Base-by-base conservation (phyloP, 2,797 vertebrate species). In the Onychomys leucogaster region DNA sequence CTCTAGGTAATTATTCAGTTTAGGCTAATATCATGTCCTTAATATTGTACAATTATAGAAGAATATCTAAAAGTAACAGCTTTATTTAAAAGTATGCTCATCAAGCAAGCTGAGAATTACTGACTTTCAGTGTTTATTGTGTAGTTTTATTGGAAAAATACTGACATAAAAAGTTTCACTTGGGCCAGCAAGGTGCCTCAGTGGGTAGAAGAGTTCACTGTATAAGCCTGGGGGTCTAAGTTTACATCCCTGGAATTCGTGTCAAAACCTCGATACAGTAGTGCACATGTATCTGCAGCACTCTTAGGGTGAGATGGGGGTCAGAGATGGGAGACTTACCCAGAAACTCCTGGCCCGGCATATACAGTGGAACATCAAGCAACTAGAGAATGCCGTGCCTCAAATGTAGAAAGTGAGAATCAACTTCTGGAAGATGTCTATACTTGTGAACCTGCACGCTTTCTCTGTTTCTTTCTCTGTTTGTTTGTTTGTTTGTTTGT, bases 91-190 rank as follows among this genome's bases (percentile, higher is more conserved):
- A 61, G 29, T 63, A 83, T 41, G 19, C 5, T 92, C 63, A 59
- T 11, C 67, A 83, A 57, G 34, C 55, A 96, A 82, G 27, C 46
- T 88, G 41, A 94, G 29, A 87, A 90, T 86, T 77, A 61, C 2
- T 87, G n/a, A 61, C 63, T 84, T 93, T 81, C 94, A 87, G 9
- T 65, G 13, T 92, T 59, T 5, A 27, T 71, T 93, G 8, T 81
- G 0, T 88, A 91, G 46, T 52, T 69, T 71, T 81, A 34, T 65
- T 89, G 52, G 25, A 86, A 93, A 97, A 83, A 69, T 90, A 49
- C 52, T 49, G 27, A 77, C 59, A 67, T 97, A 73, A 57, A 52
- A 93, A 32, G 57, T 90, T 93, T 91, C 14, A 55, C 61, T 81
- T 57, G 23, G n/a, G 1, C 14, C 25, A 57, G 67, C n/a, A 14